Base-by-base conservation (phyloP, 2,888 invertebrate genomes). In the Thera britannica region DNA sequence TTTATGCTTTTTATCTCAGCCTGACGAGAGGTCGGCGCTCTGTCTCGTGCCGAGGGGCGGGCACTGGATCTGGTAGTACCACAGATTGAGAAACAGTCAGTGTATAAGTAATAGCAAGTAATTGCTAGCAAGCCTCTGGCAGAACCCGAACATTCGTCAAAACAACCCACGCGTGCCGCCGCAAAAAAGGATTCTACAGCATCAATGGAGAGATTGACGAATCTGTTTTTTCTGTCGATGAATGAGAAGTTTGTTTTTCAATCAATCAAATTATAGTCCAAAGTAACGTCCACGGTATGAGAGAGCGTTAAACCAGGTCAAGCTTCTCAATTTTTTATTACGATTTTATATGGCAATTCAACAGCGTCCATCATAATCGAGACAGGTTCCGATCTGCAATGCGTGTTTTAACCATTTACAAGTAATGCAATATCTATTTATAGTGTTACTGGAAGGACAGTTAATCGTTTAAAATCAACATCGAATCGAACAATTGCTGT, bases 51-150 rank as follows among this genome's bases (percentile, higher is more conserved):
- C 75, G 77, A 81, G 83, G 83, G 86, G 84, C 83, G 84, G 77
- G 78, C 75, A 77, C 58, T 58, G 49, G 49, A 35, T 55, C 58
- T 61, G 64, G 54, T 65, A 58, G 48, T 38, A 58, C 46, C 62
- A 61, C 46, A 60, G 63, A 63, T 54, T 51, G 12, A 23, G 46
- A 3, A 59, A 12, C 60, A 56, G 66, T 63, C 35, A 44, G 52
- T 57, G 41, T 76, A 75, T 75, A 75, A 74, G 77, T 85, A 84
- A 88, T 86, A 81, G 81, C 81, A 71, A 77, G 83, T 88, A 87
- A 89, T 90, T 88, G 81, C 81, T 79, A 76, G 73, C 78, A 77
- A 76, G 80, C 82, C 80, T 75, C 77, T 75, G 75, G 72, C 75
- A 62, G 70, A 72, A 70, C 72, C 73, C 72, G 62, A 75, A 76